Percentiles rank a stretch among this genome's conserved stretches.
phyloP scores from a whole-genome alignment of 2,888 invertebrate species.

The Drosophila fulvimacula region DNA sequence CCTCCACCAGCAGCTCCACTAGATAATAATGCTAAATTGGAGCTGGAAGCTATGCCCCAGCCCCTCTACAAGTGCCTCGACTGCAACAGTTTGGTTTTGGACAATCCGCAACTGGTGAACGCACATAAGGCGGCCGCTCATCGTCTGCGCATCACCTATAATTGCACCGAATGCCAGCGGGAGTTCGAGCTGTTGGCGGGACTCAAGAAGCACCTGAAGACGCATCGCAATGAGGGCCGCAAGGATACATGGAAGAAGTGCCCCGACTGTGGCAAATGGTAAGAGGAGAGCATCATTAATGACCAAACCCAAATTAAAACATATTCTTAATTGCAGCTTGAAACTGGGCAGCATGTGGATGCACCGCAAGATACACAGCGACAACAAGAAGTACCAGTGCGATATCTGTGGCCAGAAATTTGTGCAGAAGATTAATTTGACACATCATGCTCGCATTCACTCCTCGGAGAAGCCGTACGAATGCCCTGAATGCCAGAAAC shows the following conservation, averaged over 20 bases:
- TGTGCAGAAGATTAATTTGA: constrained; percentile 85
- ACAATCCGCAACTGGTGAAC: constrained; percentile 66
- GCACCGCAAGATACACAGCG: constrained; percentile 85
- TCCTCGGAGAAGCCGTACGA: constrained; percentile 84
- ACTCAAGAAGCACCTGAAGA: constrained; percentile 83
- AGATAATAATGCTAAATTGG: constrained; percentile 34
- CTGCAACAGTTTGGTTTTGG: constrained; percentile 77
- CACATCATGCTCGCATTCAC: constrained; percentile 84
- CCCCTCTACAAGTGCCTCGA: constrained; percentile 82
- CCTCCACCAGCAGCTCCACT: constrained; percentile 57
- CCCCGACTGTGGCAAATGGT: constrained; percentile 85
- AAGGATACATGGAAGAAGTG: constrained; percentile 84
- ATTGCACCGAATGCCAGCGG: constrained; percentile 82
- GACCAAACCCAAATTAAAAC: neutral
- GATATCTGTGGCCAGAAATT: constrained; percentile 85
- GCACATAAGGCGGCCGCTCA: constrained; percentile 80
- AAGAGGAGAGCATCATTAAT: constrained; percentile 33
- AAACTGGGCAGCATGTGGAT: constrained; percentile 85
- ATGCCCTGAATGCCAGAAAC: constrained; percentile 84
- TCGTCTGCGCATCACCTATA: constrained; percentile 77
- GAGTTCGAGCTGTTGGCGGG: constrained; percentile 81
- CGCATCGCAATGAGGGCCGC: constrained; percentile 81
- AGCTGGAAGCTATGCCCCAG: constrained; percentile 55
- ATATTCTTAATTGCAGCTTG: constrained; percentile 65
- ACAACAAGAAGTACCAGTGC: constrained; percentile 84